Evolutionary conservation across 2,113 vertebrate genomes (phyloP), one percentile per base, ranked within the genome.

Genomic region (Pterocles burchelli): DNA sequence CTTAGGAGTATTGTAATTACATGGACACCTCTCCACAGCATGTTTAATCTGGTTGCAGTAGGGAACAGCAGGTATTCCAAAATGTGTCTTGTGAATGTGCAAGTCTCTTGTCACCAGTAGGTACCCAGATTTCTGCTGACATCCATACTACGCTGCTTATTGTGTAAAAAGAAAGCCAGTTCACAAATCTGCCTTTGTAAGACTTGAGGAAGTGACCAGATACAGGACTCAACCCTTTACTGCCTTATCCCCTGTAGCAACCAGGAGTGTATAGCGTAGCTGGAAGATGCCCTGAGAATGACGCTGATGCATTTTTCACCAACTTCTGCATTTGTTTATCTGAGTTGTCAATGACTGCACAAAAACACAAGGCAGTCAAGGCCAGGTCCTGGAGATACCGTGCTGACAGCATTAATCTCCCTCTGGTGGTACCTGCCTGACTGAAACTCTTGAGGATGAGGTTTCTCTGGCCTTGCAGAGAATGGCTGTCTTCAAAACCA

Each of bases 191-290:
- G 80, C 81, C 92, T 97, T 84, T 52, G 2, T 78, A 46, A 94
- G 61, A 66, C 51, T 48, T 45, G 45, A 86, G 67, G 63, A 91
- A 34, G 52, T 49, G 68, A 88, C 57, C 57, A 79, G 83, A 33
- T 51, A 75, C 9, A 43, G 83, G 68, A 97, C 45, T 57, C 3
- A 3, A 67, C 92, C 78, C 21, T 93, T 65, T 92, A 25, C 80
- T 96, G 95, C 95, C 96, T 97, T 93, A 86, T 51, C 12, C 36
- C 31, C 62, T 79, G 66, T 92, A 66, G 70, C 51, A 45, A 75
- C 29, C 41, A 28, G 68, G 28, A 76, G 52, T 2, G 0, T 46
- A 4, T 13, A 57, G 58, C 26, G 8, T 54, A 72, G 36, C 26
- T 77, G 46, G 62, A 72, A 54, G 45, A 46, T 76, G 68, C 41